A percentile compares a stretch with the other conserved stretches of the same genome.
Conservation (phyloP, 2,888 invertebrate species). For the Spicauda simplicius region DNA sequence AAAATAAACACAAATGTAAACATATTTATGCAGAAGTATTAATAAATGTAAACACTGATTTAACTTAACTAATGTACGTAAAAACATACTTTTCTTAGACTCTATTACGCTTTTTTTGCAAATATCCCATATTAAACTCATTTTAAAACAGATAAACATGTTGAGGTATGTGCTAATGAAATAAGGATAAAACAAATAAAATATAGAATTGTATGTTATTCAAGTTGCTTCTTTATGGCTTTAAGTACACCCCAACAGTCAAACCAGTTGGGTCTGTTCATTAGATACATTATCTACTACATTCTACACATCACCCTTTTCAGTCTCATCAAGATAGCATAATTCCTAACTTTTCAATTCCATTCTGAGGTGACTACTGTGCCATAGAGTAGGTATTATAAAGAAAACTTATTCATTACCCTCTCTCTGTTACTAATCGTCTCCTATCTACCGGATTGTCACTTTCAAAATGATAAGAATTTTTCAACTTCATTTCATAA, state of each 20-base stretch:
- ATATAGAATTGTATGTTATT: no score
- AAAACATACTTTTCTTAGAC: no score
- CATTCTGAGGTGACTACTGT: neutral
- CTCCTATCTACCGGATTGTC: neutral
- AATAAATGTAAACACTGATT: no score
- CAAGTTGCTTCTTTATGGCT: neutral
- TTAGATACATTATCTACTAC: neutral
- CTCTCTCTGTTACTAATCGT: neutral
- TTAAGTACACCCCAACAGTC: neutral
- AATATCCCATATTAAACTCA: no score
- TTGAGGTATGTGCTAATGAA: no score
- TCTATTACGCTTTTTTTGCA: no score
- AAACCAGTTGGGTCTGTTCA: neutral
- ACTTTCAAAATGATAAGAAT: no score
- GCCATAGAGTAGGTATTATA: neutral
- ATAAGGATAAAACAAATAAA: no score
- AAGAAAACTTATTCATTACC: neutral
- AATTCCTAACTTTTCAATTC: slow-evolving; percentile 4
- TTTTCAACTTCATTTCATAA: neutral
- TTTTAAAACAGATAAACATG: no score
- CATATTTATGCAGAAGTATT: no score
- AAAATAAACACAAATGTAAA: no score
- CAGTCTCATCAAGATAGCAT: neutral
- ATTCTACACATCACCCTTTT: slow-evolving; percentile 3
- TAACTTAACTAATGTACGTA: no score